Base-by-base conservation (phyloP, 2,888 invertebrate genomes). In the Athrips mouffetella region DNA sequence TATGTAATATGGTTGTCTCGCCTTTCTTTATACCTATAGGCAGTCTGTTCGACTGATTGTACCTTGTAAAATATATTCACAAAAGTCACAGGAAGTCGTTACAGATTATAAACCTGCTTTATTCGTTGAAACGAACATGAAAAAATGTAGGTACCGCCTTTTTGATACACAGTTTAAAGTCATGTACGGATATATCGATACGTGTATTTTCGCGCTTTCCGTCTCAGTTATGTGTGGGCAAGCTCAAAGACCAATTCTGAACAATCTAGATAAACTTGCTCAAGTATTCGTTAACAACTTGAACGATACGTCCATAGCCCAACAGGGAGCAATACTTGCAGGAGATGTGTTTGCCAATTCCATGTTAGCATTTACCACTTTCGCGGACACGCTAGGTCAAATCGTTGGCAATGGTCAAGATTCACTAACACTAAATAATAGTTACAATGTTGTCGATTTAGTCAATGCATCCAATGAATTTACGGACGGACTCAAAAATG, bases 401-500 rank as follows among this genome's bases (percentile, higher is more conserved):
- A 51, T 59, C 1, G 39, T 72, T 7, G 59, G 62, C 29, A 41
- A 60, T 37, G 50, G 50, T 13, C 35, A 55, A 25, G 49, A 45
- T 23, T 25, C 66, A 1, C 73, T 73, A 0, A 50, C 53, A 3
- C 53, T 69, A 3, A 45, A 57, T n/a, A 65, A 52, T 31, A 55
- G 60, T 40, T 63, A 39, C 6, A 74, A 76, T 50, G 33, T 59
- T 18, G 39, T 69, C 6, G 67, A 65, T 23, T 49, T 57, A 7
- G 48, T 64, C 1, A 63, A 73, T 10, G 57, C 73, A 42, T 15
- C 70, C 3, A 48, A 53, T 1, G 70, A 72, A 6, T 73, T 61
- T 49, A 55, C 65, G 15, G 50, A 58, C 4, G 70, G 70, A 5
- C 53, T 62, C 2, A 35, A 48, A 1, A 78, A 76, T 48, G 78